Conservation (phyloP, 2,888 invertebrate genomes). For the Diarsia dahlii region DNA sequence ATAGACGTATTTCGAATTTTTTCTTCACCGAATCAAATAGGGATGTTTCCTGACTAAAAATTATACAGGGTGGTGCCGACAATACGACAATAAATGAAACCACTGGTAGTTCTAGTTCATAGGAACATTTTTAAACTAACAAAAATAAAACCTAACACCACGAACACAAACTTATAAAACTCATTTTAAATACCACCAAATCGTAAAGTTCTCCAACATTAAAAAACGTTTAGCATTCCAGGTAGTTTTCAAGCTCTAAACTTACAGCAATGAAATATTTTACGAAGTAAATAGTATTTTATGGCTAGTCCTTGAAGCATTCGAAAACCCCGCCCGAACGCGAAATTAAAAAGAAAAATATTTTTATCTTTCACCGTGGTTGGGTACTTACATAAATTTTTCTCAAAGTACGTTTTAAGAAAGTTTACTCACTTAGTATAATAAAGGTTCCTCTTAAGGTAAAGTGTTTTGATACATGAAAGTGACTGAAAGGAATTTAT, state of each 20-base stretch:
- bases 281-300: constrained; percentile 32
- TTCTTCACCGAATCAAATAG: no score
- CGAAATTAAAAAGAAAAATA: constrained; percentile 39
- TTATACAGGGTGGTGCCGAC: no score
- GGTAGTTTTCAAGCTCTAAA: constrained; percentile 24
- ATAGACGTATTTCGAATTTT: no score
- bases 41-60: no score
- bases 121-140: no score
- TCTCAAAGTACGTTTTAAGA: constrained; percentile 45
- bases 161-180: background rate
- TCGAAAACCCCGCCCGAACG: constrained; percentile 14
- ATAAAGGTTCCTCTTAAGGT: constrained; percentile 45
- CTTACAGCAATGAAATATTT: constrained; percentile 16
- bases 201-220: constrained; percentile 2
- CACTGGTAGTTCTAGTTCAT: no score
- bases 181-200: background rate
- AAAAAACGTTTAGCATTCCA: background rate
- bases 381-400: constrained; percentile 33
- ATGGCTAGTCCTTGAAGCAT: constrained; percentile 13
- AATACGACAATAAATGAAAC: no score
- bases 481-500: constrained; percentile 33
- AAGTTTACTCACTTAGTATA: constrained; percentile 51
- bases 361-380: constrained; percentile 37
- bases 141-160: no score
- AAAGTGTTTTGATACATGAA: constrained; percentile 56